Conservation (phyloP, 2,888 invertebrate species). For the Crossocerus cetratus region DNA sequence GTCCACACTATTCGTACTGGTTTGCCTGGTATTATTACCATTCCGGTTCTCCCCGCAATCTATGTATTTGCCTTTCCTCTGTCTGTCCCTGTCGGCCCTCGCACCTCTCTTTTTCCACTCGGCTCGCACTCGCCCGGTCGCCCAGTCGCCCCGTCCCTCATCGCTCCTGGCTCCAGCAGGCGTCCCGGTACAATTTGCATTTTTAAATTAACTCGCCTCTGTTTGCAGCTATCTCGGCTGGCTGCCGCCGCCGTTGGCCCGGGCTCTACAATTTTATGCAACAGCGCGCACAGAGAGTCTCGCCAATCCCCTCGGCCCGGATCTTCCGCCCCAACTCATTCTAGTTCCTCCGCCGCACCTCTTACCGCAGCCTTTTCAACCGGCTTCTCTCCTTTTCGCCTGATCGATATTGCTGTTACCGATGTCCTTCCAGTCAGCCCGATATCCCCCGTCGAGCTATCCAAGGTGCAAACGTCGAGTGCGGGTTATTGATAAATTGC, state of each 20-base stretch:
- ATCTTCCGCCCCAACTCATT: neutral
- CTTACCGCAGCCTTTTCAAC: slow-evolving; percentile 7
- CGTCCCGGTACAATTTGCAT: slow-evolving; percentile 74
- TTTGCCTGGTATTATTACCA: slow-evolving; percentile 22
- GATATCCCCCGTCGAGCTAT: slow-evolving; percentile 43
- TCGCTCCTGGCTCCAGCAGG: slow-evolving; percentile 38
- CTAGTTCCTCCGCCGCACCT: neutral
- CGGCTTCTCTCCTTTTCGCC: slow-evolving; percentile 1
- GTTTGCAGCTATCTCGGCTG: slow-evolving; percentile 74
- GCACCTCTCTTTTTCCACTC: slow-evolving; percentile 36
- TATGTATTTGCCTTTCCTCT: slow-evolving; percentile 1
- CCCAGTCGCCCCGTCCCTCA: slow-evolving; percentile 19
- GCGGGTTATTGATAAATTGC: slow-evolving; percentile 47
- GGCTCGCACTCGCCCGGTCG: slow-evolving; percentile 3
- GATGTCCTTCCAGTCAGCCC: slow-evolving; percentile 65
- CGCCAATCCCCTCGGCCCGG: slow-evolving; percentile 21
- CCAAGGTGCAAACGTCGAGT: slow-evolving; percentile 15
- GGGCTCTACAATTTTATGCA: slow-evolving; percentile 76
- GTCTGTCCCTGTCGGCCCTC: slow-evolving; percentile 27
- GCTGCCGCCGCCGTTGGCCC: slow-evolving; percentile 56
- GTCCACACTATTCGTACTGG: slow-evolving; percentile 32
- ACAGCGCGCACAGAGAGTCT: slow-evolving; percentile 66
- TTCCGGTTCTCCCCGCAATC: slow-evolving; percentile 19
- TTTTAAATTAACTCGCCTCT: slow-evolving; percentile 77
- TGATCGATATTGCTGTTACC: slow-evolving; percentile 72